Percentiles rank a stretch among this genome's conserved stretches.
These are phyloP conservation scores for Apodemus agrarius DNA, from an alignment of 2,797 vertebrate species.

Conservation along the genomic window DNA sequence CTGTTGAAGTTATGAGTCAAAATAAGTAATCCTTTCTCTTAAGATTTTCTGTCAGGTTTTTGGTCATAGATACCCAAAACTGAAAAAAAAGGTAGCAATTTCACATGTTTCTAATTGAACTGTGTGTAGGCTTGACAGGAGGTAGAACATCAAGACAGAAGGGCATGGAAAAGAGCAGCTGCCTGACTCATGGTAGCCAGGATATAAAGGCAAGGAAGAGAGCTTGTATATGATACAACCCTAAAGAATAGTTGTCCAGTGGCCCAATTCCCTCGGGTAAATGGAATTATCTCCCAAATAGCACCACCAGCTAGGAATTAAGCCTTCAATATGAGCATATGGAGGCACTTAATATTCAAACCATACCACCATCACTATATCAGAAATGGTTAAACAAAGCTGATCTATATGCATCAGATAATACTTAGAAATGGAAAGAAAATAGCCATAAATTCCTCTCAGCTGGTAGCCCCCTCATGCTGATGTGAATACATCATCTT, in stretches of 20 bases:
- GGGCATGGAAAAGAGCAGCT: not conserved
- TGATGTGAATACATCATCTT: not conserved
- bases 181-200: too few relatives aligned
- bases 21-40: not conserved
- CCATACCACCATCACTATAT: not conserved
- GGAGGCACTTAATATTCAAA: not conserved
- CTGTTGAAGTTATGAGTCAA: not conserved
- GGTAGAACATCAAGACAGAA: not conserved
- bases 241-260: not conserved
- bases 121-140: not conserved
- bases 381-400: not conserved
- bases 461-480: not conserved
- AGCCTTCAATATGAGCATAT: not conserved
- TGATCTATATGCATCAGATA: not conserved
- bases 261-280: not conserved
- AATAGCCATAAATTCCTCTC: not conserved
- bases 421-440: not conserved
- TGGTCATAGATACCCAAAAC: not conserved
- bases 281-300: not conserved
- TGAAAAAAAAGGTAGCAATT: not conserved
- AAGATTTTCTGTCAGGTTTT: not conserved
- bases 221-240: not conserved
- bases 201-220: not conserved
- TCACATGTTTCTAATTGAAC: not conserved
- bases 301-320: not conserved